Evolutionary conservation across 1,140 invertebrate species (phyloP).

Genomic region (Tetranychus cinnabarinus): DNA sequence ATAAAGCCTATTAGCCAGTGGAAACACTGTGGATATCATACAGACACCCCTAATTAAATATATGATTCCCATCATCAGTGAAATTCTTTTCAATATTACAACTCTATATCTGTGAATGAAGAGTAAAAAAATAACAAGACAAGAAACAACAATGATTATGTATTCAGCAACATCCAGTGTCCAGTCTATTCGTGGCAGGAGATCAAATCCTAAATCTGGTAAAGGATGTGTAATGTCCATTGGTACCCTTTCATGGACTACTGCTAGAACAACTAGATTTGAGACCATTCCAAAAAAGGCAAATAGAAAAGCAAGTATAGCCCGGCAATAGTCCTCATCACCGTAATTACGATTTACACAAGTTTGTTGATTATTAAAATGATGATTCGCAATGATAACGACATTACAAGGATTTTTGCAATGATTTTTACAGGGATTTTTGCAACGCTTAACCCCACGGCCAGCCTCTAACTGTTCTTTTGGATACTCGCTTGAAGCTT

Average conservation of each 20-base stretch:
- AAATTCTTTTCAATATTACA: slow-evolving; percentile 54
- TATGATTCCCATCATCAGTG: slow-evolving; percentile 51
- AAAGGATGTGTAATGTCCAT: slow-evolving; percentile 40
- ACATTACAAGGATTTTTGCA: too few species aligned
- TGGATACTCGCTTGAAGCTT: slow-evolving; percentile 25
- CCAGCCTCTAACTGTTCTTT: slow-evolving; percentile 36
- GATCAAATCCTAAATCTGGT: slow-evolving; percentile 54
- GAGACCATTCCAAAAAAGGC: slow-evolving; percentile 21
- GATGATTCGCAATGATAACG: neutral
- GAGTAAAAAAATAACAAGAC: slow-evolving; percentile 41
- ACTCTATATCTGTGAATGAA: slow-evolving; percentile 62
- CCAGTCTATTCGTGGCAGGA: slow-evolving; percentile 41
- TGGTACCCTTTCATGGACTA: slow-evolving; percentile 61
- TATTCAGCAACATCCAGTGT: slow-evolving; percentile 58
- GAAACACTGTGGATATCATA: slow-evolving; percentile 68
- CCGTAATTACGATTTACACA: neutral
- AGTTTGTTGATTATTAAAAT: neutral
- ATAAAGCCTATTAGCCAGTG: slow-evolving; percentile 52
- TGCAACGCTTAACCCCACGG: slow-evolving; percentile 53
- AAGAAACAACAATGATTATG: slow-evolving; percentile 52
- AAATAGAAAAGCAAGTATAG: slow-evolving; percentile 23
- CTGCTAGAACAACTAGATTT: slow-evolving; percentile 37
- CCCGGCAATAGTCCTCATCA: neutral
- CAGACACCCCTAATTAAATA: slow-evolving; percentile 66
- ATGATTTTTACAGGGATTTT: slow-evolving; percentile 72